Evolutionary conservation across 2,113 vertebrate species (phyloP).

Genomic region (Gallinago media): DNA sequence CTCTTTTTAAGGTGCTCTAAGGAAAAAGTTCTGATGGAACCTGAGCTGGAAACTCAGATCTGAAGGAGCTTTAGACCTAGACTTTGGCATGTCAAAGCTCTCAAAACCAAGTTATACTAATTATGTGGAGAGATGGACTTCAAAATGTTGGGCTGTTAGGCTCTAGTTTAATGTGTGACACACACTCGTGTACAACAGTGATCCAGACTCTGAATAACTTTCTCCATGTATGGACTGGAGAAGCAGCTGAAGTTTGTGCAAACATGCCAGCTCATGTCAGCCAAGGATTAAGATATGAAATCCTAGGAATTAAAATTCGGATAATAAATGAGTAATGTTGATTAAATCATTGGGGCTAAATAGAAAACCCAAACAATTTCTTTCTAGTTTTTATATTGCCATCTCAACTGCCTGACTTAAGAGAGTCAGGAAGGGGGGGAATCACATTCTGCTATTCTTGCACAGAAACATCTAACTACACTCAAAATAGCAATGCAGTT

Average conservation of each 20-base stretch:
- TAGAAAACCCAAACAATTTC: not conserved
- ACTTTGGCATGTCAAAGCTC: not conserved
- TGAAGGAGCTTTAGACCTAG: not conserved
- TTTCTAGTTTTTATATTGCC: not conserved
- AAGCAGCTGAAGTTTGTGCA: not conserved
- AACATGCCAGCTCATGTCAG: not conserved
- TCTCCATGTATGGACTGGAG: not conserved
- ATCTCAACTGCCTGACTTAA: not conserved
- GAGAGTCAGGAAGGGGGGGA: not conserved
- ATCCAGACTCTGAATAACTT: not conserved
- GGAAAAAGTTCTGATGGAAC: not conserved
- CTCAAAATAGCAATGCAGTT: not conserved
- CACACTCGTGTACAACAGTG: not conserved
- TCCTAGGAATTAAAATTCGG: not conserved
- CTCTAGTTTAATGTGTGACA: not conserved
- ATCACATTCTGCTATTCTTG: not conserved
- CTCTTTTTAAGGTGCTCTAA: not conserved
- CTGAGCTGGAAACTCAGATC: not conserved
- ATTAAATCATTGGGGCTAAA: not conserved
- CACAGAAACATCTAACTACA: not conserved
- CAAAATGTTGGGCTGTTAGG: not conserved
- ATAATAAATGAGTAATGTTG: not conserved
- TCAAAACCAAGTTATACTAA: not conserved
- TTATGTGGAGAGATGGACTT: not conserved
- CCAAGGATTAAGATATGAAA: not conserved